phyloP scores from a whole-genome alignment of 2,888 invertebrate genomes.

The Drosophila maculinotata region DNA sequence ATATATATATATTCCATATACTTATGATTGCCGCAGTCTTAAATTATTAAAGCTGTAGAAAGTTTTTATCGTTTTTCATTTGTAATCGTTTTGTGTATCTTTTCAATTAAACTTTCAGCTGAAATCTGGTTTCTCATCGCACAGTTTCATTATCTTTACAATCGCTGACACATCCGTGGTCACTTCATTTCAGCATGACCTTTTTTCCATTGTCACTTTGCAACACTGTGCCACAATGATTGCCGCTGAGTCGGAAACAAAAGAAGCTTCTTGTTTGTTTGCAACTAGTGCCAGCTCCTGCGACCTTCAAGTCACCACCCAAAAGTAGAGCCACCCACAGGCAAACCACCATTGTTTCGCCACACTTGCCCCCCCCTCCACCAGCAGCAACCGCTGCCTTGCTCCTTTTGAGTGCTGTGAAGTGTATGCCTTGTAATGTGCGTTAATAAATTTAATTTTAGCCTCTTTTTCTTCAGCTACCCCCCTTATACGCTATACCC shows the following conservation, averaged over 20 bases:
- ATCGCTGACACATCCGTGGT: neutral
- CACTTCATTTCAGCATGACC: neutral
- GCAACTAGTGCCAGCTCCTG: neutral
- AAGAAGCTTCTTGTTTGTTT: neutral
- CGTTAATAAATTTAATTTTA: constrained; percentile 80
- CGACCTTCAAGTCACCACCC: constrained; percentile 53
- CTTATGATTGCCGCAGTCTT: too few species aligned
- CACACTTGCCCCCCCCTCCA: neutral
- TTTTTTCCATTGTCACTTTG: neutral
- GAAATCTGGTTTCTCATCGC: too few species aligned
- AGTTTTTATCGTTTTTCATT: too few species aligned
- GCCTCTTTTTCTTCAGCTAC: constrained; percentile 44
- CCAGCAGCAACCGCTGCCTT: too few species aligned
- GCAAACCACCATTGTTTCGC: constrained; percentile 1
- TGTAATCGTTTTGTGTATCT: too few species aligned
- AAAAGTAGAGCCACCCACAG: constrained; percentile 12
- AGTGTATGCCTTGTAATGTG: constrained; percentile 73
- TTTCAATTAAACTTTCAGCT: too few species aligned
- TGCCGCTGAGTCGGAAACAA: constrained; percentile 6
- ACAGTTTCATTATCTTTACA: neutral
- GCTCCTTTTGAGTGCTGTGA: constrained; percentile 57
- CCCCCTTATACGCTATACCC: too few species aligned
- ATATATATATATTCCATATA: too few species aligned
- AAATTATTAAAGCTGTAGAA: too few species aligned
- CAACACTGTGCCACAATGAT: constrained; percentile 10